These are phyloP conservation scores for Eilema griseolum DNA, from an alignment of 2,888 invertebrate genomes.

Conservation along the genomic window DNA sequence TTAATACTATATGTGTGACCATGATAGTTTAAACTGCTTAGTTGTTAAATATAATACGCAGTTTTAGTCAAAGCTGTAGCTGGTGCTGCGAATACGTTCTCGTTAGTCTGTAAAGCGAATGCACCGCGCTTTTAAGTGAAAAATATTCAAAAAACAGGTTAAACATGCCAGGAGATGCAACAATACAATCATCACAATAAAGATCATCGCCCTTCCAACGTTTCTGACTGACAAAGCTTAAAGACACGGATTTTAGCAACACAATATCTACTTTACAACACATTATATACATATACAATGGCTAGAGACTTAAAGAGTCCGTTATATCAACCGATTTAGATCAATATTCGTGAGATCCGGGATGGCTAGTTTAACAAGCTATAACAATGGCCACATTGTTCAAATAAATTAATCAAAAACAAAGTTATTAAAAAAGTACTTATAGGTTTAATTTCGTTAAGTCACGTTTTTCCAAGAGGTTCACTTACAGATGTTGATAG, in stretches of 20 bases:
- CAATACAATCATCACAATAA: constrained; percentile 60
- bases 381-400: constrained; percentile 68
- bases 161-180: constrained; percentile 52
- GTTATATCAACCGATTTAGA: constrained; percentile 72
- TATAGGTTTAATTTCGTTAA: constrained; percentile 44
- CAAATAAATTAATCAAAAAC: constrained; percentile 49
- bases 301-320: constrained; percentile 57
- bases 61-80: neutral
- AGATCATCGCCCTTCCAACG: constrained; percentile 60
- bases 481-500: neutral
- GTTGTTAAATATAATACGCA: neutral
- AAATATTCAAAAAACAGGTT: constrained; percentile 59
- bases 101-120: constrained; percentile 43
- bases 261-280: constrained; percentile 26
- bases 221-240: constrained; percentile 65
- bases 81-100: neutral
- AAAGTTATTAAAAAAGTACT: constrained; percentile 65
- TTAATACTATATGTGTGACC: too few relatives aligned
- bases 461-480: neutral
- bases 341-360: constrained; percentile 71
- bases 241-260: constrained; percentile 49
- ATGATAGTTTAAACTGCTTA: too few relatives aligned
- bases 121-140: constrained; percentile 32
- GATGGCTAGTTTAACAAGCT: constrained; percentile 41
- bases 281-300: constrained; percentile 40